Evolutionary conservation across 2,797 vertebrate species (phyloP), one percentile per base, ranked within the genome.

Genomic region (Rhabdophis nuchalis): DNA sequence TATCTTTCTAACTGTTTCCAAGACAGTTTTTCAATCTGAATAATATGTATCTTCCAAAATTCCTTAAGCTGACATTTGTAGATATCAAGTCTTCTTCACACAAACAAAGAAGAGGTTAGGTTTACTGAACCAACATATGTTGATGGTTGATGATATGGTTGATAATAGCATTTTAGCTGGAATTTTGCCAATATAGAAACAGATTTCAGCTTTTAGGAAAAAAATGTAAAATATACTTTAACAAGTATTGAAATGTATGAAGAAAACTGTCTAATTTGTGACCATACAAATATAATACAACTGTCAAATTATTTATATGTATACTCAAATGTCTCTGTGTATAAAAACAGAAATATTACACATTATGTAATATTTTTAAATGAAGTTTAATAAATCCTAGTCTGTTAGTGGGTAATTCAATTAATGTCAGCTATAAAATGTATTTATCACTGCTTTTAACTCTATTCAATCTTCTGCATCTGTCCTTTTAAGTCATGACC

Each of bases 231-330:
- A 53, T 56, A 52, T 2, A 14, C 89, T 77, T 36, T 77, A 77
- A 77, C 27, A 93, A 52, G 8, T 11, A 16, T 2, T 36, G 53
- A 32, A n/a, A 46, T 29, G 18, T 20, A 50, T 90, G 88, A 91
- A 92, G 46, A 90, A 85, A 46, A 82, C 1, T 94, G 86, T 11
- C 92, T 89, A 95, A 93, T 88, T 56, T 91, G 86, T 32, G 87
- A 91, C 18, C 36, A 54, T 46, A 58, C 32, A 23, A 77, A 20
- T 41, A 23, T 77, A 36, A 41, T 18, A 41, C 36, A 77, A 41
- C 72, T 41, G 32, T 77, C 36, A 23, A 87, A 56, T 56, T 64
- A 91, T 68, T 61, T 54, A 86, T 54, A 29, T n/a, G n/a, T 54
- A 64, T 27, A 56, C 11, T 64, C n/a, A 29, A 61, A 61, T 61